Evolutionary conservation across 2,113 vertebrate genomes (phyloP).

Genomic region (Tricholaema leucomelas): DNA sequence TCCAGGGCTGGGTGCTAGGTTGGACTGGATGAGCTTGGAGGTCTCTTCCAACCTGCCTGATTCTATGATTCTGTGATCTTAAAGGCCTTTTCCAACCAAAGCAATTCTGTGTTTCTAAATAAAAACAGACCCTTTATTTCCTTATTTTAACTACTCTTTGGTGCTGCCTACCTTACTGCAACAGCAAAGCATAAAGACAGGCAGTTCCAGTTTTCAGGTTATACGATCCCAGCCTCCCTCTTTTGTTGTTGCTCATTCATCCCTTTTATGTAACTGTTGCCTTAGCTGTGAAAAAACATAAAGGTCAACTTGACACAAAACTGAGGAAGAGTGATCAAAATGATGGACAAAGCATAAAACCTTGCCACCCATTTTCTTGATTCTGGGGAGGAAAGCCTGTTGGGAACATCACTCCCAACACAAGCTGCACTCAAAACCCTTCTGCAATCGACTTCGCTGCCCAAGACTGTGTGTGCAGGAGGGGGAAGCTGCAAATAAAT

Average conservation of each 20-base stretch:
- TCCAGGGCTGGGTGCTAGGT: too few relatives aligned
- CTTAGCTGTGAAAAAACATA: conserved; percentile 20
- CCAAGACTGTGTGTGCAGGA: background rate
- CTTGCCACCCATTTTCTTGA: background rate
- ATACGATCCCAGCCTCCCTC: background rate
- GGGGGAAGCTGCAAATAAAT: background rate
- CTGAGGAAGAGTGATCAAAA: conserved; percentile 18
- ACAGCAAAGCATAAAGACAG: background rate
- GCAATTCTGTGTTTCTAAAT: background rate
- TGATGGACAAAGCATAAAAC: background rate
- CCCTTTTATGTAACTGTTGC: conserved; percentile 52
- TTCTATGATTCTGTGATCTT: too few relatives aligned
- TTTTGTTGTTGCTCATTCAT: conserved; percentile 59
- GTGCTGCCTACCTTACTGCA: background rate
- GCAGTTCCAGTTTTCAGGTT: conserved; percentile 4
- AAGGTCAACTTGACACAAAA: conserved; percentile 35
- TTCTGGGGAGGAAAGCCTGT: background rate
- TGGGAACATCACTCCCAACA: background rate
- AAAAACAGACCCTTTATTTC: background rate
- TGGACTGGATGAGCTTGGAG: too few relatives aligned
- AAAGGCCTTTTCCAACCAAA: too few relatives aligned
- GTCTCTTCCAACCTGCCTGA: too few relatives aligned
- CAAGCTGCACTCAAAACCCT: background rate
- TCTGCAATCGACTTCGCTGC: background rate
- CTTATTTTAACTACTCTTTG: background rate